Conservation (phyloP, 2,888 invertebrate species). For the Eudemis profundana region DNA sequence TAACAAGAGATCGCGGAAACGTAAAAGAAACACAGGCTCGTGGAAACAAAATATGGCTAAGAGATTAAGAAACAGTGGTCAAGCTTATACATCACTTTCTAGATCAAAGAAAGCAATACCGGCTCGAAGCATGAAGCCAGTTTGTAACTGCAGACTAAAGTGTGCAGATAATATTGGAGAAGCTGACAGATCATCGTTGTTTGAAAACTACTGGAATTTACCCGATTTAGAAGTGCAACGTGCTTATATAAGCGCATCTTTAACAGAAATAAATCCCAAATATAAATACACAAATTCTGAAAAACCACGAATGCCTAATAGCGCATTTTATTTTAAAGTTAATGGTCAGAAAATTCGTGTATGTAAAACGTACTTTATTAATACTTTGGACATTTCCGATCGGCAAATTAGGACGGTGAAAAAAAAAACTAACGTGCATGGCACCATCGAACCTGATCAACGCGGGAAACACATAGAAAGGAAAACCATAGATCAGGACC, state of each 20-base stretch:
- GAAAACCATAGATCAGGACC: slow-evolving; percentile 31
- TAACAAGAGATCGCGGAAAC: too few relatives aligned
- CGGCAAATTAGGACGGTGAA: slow-evolving; percentile 45
- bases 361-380: slow-evolving; percentile 47
- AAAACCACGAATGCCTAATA: slow-evolving; percentile 10
- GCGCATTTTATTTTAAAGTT: slow-evolving; percentile 29
- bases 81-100: too few relatives aligned
- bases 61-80: too few relatives aligned
- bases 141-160: neutral
- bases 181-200: neutral
- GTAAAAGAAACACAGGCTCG: too few relatives aligned
- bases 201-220: neutral
- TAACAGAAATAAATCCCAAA: slow-evolving; percentile 16
- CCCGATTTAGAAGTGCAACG: slow-evolving; percentile 10
- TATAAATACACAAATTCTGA: slow-evolving; percentile 16
- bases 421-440: slow-evolving; percentile 41
- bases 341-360: slow-evolving; percentile 41
- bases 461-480: slow-evolving; percentile 44
- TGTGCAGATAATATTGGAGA: neutral
- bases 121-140: too few relatives aligned
- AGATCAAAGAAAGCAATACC: too few relatives aligned
- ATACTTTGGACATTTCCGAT: slow-evolving; percentile 46
- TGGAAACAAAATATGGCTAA: too few relatives aligned
- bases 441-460: slow-evolving; percentile 37
- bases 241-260: slow-evolving; percentile 1